Percentiles rank a stretch among this genome's conserved stretches.
phyloP scores from a whole-genome alignment of 1,140 invertebrate genomes.

The Drosophila simulans region DNA sequence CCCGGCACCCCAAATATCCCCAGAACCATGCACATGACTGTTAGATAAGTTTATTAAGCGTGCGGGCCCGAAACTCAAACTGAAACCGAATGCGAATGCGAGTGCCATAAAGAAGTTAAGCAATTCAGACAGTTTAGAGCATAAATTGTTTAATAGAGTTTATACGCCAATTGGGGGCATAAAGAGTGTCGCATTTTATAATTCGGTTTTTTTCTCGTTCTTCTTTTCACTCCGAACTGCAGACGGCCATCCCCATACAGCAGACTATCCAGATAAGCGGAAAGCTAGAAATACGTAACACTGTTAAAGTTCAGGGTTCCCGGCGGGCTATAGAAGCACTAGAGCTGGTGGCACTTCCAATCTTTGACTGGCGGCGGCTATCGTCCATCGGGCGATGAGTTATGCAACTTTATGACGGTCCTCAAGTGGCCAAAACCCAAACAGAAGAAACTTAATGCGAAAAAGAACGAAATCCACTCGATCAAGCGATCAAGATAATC shows the following conservation, averaged over 20 bases:
- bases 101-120: slow-evolving; percentile 71
- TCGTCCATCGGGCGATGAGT: slow-evolving; percentile 10
- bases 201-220: slow-evolving; percentile 5
- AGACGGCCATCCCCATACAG: slow-evolving; percentile 1
- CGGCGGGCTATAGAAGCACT: slow-evolving; percentile 6
- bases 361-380: slow-evolving; percentile 9
- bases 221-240: background rate
- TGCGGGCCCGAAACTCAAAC: slow-evolving; percentile 33
- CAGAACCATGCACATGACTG: slow-evolving; percentile 56
- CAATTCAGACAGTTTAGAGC: slow-evolving; percentile 70
- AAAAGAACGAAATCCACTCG: slow-evolving; percentile 25
- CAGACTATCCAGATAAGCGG: slow-evolving; percentile 20
- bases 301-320: slow-evolving; percentile 22
- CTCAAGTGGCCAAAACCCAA: slow-evolving; percentile 26
- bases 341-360: slow-evolving; percentile 6
- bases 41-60: slow-evolving; percentile 77
- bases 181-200: slow-evolving; percentile 53
- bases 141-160: slow-evolving; percentile 79
- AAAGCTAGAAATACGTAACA: slow-evolving; percentile 6
- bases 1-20: slow-evolving; percentile 14
- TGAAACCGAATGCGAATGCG: slow-evolving; percentile 19
- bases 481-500: slow-evolving; percentile 16
- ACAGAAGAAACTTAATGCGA: background rate
- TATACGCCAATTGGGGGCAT: slow-evolving; percentile 52
- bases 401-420: slow-evolving; percentile 38